Evolutionary conservation across 1,140 invertebrate species (phyloP).

Genomic region (Drosophila kanapiae): DNA sequence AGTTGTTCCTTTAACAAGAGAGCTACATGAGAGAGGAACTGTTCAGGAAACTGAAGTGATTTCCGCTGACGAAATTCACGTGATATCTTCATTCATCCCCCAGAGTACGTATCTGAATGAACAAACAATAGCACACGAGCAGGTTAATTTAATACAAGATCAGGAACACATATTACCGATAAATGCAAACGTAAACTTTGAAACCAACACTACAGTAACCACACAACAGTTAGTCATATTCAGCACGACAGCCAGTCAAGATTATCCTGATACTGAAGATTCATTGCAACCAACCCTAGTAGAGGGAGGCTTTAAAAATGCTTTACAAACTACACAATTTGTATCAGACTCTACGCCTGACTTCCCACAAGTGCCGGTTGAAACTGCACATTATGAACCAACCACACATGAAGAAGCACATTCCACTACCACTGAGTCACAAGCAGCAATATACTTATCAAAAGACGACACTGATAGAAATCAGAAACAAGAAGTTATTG

Average conservation of each 20-base stretch:
- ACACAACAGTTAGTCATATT: conserved; percentile 41
- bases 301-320: conserved; percentile 20
- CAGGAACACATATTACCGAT: conserved; percentile 8
- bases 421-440: conserved; percentile 30
- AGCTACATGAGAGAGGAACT: conserved; percentile 44
- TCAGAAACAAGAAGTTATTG: conserved; percentile 17
- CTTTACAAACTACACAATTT: conserved; percentile 35
- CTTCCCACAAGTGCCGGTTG: conserved; percentile 6
- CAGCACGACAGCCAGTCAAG: conserved; percentile 8
- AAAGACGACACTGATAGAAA: conserved; percentile 33
- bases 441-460: conserved; percentile 16
- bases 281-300: conserved; percentile 22
- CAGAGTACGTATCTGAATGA: conserved; percentile 60
- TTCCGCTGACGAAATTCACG: conserved; percentile 21
- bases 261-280: conserved; percentile 6
- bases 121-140: conserved; percentile 52
- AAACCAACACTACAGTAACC: conserved; percentile 32
- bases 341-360: conserved; percentile 23
- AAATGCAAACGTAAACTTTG: conserved; percentile 42
- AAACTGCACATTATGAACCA: conserved; percentile 41
- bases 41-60: conserved; percentile 22
- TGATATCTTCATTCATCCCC: conserved; percentile 33
- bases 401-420: conserved; percentile 27
- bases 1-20: conserved; percentile 39
- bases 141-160: conserved; percentile 26